These are phyloP conservation scores for Troglohyphantes excavatus DNA, from an alignment of 2,888 invertebrate genomes.

Conservation along the genomic window DNA sequence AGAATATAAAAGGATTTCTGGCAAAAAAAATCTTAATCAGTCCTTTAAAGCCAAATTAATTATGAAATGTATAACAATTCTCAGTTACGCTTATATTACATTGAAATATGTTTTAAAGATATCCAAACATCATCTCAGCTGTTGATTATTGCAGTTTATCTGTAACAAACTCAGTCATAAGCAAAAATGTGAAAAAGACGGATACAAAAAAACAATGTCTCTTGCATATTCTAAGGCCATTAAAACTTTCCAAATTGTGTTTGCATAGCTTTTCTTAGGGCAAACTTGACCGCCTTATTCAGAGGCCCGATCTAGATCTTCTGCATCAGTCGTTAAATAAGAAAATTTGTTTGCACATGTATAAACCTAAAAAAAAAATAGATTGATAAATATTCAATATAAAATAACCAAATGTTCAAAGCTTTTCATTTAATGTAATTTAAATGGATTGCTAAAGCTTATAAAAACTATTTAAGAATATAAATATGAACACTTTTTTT, in stretches of 20 bases:
- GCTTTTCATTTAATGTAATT: neutral
- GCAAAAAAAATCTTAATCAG: neutral
- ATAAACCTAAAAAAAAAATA: constrained; percentile 61
- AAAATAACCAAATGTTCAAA: neutral
- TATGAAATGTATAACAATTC: neutral
- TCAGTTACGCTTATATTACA: neutral
- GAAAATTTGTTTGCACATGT: constrained; percentile 76
- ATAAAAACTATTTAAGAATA: too few species aligned
- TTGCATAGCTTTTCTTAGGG: constrained; percentile 22
- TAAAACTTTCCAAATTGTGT: constrained; percentile 70
- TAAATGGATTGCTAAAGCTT: too few species aligned
- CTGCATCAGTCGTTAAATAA: constrained; percentile 69
- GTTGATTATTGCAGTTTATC: constrained; percentile 18
- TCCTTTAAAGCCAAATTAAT: too few species aligned
- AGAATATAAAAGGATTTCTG: neutral
- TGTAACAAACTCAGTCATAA: constrained; percentile 38
- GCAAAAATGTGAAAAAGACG: constrained; percentile 57
- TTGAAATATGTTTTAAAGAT: constrained; percentile 11
- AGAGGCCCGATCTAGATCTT: constrained; percentile 64
- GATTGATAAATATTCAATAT: neutral
- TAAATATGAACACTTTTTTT: too few species aligned
- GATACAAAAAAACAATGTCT: constrained; percentile 46
- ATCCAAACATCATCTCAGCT: constrained; percentile 16
- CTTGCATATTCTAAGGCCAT: constrained; percentile 68
- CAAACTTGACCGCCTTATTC: constrained; percentile 37